Conservation (phyloP, 2,888 invertebrate species). For the Gerris lacustris region DNA sequence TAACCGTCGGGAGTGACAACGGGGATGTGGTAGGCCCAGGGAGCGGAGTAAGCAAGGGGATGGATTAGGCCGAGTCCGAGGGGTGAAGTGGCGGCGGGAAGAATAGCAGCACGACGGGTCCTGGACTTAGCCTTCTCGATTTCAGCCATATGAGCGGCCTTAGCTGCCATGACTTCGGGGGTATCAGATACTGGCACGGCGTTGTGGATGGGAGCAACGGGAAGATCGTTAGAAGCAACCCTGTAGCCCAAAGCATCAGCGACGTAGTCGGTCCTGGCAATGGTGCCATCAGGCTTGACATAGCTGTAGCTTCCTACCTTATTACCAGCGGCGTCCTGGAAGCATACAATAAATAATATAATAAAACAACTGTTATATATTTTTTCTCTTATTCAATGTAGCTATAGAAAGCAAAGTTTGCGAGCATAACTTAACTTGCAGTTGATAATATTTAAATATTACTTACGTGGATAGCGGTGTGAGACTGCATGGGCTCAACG, state of each 20-base stretch:
- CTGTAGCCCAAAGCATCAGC: constrained; percentile 38
- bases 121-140: constrained; percentile 19
- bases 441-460: not conserved
- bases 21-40: constrained; percentile 6
- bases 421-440: no score
- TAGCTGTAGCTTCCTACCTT: constrained; percentile 38
- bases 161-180: constrained; percentile 22
- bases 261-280: constrained; percentile 36
- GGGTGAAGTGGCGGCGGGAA: constrained; percentile 22
- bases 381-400: no score
- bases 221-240: constrained; percentile 37
- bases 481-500: constrained; percentile 35
- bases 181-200: constrained; percentile 21
- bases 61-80: constrained; percentile 11
- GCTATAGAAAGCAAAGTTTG: no score
- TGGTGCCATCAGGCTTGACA: constrained; percentile 38
- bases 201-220: constrained; percentile 29
- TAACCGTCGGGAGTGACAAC: constrained; percentile 16
- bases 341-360: not conserved
- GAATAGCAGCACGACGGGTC: constrained; percentile 13
- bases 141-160: constrained; percentile 19
- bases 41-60: constrained; percentile 13
- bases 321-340: constrained; percentile 36
- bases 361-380: no score
- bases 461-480: constrained; percentile 34